Evolutionary conservation across 2,797 vertebrate species (phyloP).

Genomic region (Syngnathus acus): DNA sequence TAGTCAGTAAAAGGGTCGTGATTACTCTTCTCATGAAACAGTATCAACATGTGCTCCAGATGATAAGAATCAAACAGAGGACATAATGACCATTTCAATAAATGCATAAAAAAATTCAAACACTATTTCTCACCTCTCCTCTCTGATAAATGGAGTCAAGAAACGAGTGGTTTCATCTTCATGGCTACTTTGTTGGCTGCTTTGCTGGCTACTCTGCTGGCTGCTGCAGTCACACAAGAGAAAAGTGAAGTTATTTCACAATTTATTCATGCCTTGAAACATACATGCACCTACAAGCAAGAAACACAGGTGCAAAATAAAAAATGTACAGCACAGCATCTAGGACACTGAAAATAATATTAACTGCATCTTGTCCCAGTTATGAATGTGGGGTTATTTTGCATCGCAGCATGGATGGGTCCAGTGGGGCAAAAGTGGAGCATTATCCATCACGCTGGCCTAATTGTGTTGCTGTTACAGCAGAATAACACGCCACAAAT

Average conservation of each 20-base stretch:
- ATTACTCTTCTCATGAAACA: not conserved
- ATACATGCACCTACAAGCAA: conserved; percentile 4
- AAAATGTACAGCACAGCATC: not conserved
- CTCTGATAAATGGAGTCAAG: conserved; percentile 76
- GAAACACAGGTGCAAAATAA: not conserved
- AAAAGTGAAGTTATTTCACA: conserved; percentile 4
- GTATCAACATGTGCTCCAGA: not conserved
- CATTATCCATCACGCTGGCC: not conserved
- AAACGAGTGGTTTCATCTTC: conserved; percentile 81
- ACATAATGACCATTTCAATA: not conserved
- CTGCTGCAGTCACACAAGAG: conserved; percentile 48
- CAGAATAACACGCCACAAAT: not conserved
- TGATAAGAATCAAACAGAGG: not conserved
- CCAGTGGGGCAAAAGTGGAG: not conserved
- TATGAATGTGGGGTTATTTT: conserved; percentile 1
- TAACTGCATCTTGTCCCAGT: not conserved
- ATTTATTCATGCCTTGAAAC: not conserved
- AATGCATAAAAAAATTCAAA: not conserved
- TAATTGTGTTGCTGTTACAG: not conserved
- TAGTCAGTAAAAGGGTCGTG: not conserved
- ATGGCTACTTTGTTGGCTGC: conserved; percentile 87
- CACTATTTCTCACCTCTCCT: conserved; percentile 74
- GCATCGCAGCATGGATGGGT: not conserved
- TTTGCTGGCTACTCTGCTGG: conserved; percentile 71
- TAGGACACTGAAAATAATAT: not conserved